phyloP scores from a whole-genome alignment of 2,797 vertebrate genomes.

The Percopsis omiscomaycus region DNA sequence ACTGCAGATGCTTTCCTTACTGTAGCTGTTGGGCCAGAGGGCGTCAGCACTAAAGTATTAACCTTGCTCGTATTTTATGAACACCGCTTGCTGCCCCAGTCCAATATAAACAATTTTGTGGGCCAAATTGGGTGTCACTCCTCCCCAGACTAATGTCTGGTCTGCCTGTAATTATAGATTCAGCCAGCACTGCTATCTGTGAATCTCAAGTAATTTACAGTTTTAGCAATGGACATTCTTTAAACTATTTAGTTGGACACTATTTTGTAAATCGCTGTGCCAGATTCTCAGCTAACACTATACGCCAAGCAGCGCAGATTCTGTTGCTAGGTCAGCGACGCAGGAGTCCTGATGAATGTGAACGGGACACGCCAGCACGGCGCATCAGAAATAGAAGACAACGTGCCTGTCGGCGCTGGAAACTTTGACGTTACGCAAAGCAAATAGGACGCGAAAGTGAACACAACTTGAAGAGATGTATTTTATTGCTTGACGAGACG shows the following conservation, averaged over 20 bases:
- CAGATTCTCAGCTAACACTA: too few species aligned
- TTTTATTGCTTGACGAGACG: too few species aligned
- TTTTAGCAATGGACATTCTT: conserved; percentile 45
- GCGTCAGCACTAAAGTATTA: conserved; percentile 75
- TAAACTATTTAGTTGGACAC: conserved; percentile 39
- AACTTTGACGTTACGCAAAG: too few species aligned
- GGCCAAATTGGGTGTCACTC: conserved; percentile 70
- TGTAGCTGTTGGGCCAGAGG: conserved; percentile 72
- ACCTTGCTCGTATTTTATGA: conserved; percentile 78
- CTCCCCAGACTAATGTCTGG: conserved; percentile 67
- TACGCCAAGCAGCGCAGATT: too few species aligned
- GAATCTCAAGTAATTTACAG: conserved; percentile 63
- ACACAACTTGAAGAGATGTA: too few species aligned
- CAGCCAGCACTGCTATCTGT: conserved; percentile 54
- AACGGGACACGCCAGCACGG: too few species aligned
- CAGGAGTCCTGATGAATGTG: too few species aligned
- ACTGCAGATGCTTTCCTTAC: conserved; percentile 72
- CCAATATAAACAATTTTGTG: conserved; percentile 79
- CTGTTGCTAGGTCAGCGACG: too few species aligned
- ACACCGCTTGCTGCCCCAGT: conserved; percentile 54
- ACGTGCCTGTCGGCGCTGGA: too few species aligned
- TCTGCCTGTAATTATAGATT: conserved; percentile 56
- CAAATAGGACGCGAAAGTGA: too few species aligned
- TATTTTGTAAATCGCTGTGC: conserved; percentile 12
- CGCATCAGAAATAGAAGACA: too few species aligned